Percentiles rank a stretch among this genome's conserved stretches.
phyloP scores from a whole-genome alignment of 1,140 invertebrate genomes.

The Argopecten irradians region DNA sequence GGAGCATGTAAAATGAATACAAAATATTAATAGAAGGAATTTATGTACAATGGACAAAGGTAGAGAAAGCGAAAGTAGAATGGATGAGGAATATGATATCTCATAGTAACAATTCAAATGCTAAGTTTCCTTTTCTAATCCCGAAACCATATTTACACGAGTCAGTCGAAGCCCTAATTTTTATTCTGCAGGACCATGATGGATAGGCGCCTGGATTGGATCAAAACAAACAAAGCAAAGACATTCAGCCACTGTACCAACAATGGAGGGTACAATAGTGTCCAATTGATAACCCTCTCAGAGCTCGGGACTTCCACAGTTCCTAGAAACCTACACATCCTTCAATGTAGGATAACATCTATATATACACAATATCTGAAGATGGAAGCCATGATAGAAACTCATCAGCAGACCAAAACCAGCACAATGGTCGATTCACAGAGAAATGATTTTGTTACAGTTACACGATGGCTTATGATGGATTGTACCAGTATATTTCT shows the following conservation, averaged over 20 bases:
- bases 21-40: neutral
- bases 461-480: slow-evolving; percentile 1
- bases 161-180: neutral
- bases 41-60: neutral
- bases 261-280: neutral
- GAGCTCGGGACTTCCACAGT: neutral
- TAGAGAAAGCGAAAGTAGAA: neutral
- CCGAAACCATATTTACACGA: neutral
- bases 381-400: neutral
- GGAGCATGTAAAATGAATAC: no score
- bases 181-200: neutral
- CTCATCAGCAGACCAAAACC: slow-evolving; percentile 4
- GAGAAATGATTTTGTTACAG: neutral
- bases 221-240: neutral
- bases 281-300: neutral
- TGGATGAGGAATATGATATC: neutral
- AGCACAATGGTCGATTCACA: neutral
- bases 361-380: neutral
- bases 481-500: neutral
- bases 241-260: neutral
- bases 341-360: neutral
- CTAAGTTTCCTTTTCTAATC: neutral
- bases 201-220: neutral
- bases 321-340: neutral
- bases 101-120: neutral